Evolutionary conservation across 1,140 invertebrate genomes (phyloP).

Genomic region (Drosophila nigromelanica): DNA sequence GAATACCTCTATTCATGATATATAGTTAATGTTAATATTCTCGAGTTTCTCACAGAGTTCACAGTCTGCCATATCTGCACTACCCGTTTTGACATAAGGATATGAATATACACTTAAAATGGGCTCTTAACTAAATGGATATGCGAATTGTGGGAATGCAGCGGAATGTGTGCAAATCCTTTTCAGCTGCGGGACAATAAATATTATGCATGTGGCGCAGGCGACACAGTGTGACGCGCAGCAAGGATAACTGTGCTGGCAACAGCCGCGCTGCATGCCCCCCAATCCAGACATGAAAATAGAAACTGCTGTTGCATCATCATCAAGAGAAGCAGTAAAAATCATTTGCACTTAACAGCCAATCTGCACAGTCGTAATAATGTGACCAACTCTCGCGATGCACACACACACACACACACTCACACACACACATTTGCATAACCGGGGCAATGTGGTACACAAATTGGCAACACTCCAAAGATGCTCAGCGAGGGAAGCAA

Average conservation of each 20-base stretch:
- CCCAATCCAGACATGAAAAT: neutral
- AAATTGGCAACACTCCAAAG: slow-evolving; percentile 46
- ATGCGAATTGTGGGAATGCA: slow-evolving; percentile 15
- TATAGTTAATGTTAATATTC: no score
- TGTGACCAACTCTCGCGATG: slow-evolving; percentile 10
- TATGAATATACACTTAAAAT: slow-evolving; percentile 13
- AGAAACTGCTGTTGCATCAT: slow-evolving; percentile 7
- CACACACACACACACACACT: neutral
- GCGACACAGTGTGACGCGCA: neutral
- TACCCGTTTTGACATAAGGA: neutral
- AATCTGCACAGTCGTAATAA: slow-evolving; percentile 26
- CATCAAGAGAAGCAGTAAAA: slow-evolving; percentile 23
- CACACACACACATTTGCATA: slow-evolving; percentile 15
- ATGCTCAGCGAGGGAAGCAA: neutral
- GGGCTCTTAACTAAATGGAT: slow-evolving; percentile 31
- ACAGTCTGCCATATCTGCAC: slow-evolving; percentile 1
- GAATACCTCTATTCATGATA: no score
- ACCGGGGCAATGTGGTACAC: slow-evolving; percentile 5
- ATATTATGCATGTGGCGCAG: neutral
- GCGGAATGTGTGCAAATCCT: slow-evolving; percentile 15
- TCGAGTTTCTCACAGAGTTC: neutral
- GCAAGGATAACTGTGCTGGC: slow-evolving; percentile 17
- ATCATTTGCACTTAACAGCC: slow-evolving; percentile 51
- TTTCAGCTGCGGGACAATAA: slow-evolving; percentile 26
- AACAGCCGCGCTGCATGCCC: slow-evolving; percentile 23